Percentiles rank a stretch among this genome's conserved stretches.
Conservation (phyloP, 2,888 invertebrate species). For the Nysson spinosus region DNA sequence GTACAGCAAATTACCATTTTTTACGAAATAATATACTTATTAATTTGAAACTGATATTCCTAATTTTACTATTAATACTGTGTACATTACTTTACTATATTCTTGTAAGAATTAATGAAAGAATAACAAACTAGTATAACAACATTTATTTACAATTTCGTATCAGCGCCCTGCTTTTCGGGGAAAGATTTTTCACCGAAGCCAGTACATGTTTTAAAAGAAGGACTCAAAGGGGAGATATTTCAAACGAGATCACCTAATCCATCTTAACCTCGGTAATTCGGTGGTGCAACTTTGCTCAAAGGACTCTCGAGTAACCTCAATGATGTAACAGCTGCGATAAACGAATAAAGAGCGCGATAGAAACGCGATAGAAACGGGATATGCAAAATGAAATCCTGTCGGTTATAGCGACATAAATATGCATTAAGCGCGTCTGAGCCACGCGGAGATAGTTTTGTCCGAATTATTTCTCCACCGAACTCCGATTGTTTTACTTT, state of each 20-base stretch:
- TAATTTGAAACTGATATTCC: too few relatives aligned
- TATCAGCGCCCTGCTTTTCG: too few relatives aligned
- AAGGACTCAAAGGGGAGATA: background rate
- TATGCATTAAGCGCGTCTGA: constrained; percentile 40
- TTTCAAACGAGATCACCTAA: constrained; percentile 10
- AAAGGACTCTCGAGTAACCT: constrained; percentile 4
- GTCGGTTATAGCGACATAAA: constrained; percentile 39
- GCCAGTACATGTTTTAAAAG: background rate
- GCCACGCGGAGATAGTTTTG: constrained; percentile 1
- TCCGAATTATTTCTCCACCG: constrained; percentile 40
- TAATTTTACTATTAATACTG: too few relatives aligned
- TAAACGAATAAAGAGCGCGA: constrained; percentile 23
- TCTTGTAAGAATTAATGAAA: too few relatives aligned
- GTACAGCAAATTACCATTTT: too few relatives aligned
- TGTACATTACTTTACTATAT: too few relatives aligned
- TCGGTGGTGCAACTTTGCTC: background rate
- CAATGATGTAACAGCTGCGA: constrained; percentile 12
- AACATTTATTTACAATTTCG: too few relatives aligned
- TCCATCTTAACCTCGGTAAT: constrained; percentile 26
- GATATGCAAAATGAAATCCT: constrained; percentile 42
- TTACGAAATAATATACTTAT: too few relatives aligned
- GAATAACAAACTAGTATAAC: too few relatives aligned
- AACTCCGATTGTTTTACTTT: constrained; percentile 38
- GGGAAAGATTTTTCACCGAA: background rate
- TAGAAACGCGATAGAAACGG: too few relatives aligned